Conservation (phyloP, 1,140 invertebrate species). For the Scaptomyza hsui region DNA sequence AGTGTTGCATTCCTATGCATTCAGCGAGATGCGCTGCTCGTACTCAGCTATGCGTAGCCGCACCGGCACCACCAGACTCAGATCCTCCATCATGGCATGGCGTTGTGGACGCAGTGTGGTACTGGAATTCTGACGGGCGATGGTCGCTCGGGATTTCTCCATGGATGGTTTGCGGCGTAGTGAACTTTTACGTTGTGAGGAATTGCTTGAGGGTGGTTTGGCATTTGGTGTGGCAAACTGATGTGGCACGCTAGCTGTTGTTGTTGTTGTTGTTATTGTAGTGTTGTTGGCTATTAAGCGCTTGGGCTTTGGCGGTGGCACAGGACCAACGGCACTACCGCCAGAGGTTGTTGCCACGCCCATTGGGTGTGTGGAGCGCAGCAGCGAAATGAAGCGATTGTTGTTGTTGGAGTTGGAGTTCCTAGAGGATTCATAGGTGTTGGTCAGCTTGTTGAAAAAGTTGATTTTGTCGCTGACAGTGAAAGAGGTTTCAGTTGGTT, state of each 20-base stretch:
- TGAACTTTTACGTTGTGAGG: conserved; percentile 59
- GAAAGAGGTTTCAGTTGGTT: conserved; percentile 9
- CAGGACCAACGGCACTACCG: conserved; percentile 22
- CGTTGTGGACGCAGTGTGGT: conserved; percentile 63
- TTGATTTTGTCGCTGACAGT: conserved; percentile 75
- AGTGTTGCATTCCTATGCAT: conserved; percentile 33
- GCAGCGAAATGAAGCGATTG: conserved; percentile 69
- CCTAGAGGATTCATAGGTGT: conserved; percentile 60
- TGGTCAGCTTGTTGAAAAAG: conserved; percentile 78
- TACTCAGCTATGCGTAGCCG: conserved; percentile 75
- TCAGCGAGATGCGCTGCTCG: conserved; percentile 77
- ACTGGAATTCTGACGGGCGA: conserved; percentile 64
- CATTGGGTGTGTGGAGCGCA: conserved; percentile 57
- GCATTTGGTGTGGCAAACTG: conserved; percentile 56
- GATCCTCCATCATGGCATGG: conserved; percentile 76
- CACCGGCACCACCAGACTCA: conserved; percentile 74
- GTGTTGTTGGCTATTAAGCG: conserved; percentile 39
- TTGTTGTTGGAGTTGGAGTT: conserved; percentile 10
- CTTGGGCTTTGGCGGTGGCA: conserved; percentile 70
- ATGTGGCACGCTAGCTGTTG: conserved; percentile 7
- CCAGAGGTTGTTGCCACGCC: conserved; percentile 49
- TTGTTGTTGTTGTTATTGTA: neutral
- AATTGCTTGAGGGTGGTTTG: conserved; percentile 24
- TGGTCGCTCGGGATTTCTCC: conserved; percentile 71
- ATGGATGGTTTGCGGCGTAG: conserved; percentile 70